Base-by-base conservation (phyloP, 2,888 invertebrate genomes). In the Pristionchus fissidentatus region DNA sequence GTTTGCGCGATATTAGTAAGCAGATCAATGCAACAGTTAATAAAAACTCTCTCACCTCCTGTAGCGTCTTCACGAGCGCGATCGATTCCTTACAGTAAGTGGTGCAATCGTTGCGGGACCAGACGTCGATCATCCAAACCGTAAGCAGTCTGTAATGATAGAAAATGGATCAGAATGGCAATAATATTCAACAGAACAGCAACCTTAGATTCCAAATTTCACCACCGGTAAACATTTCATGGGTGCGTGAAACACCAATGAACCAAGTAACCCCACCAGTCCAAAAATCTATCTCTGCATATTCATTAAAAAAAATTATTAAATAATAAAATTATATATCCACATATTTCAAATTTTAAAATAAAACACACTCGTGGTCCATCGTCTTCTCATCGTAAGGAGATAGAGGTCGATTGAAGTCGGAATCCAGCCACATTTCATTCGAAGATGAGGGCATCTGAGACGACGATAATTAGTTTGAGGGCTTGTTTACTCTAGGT, bases 41-140 rank as follows among this genome's bases (percentile, higher is more conserved):
- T n/a, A 3, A 38, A 13, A 29, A 19, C 7, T 22, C n/a, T 22
- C 41, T 55, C 26, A 81, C 81, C 46, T 81, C 81, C 26, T 62
- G 62, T 7, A 81, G 43, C 0, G 41, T n/a, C 22, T 32, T 43
- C 43, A 81, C 49, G n/a, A 81, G 66, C 1, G 3, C 22, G 3
- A 3, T 66, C 62, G 22, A 22, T 3, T 70, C n/a, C n/a, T 22
- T 49, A 77, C 75, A 32, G 81, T 62, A 81, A 3, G 66, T 22
- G 7, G 62, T 66, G 10, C 19, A 15, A 29, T 81, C 62, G 46
- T 81, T 62, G 1, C 81, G 81, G 13, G 62, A 66, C 43, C 43
- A 81, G 3, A 66, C 46, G n/a, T 81, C 81, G 35, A 81, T 81
- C 66, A 81, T 60, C 81, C 81, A 81, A 19, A 81, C 13, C 7